Evolutionary conservation across 1,140 invertebrate genomes (phyloP), one percentile per base, ranked within the genome.

Genomic region (Drosophila melanogaster): DNA sequence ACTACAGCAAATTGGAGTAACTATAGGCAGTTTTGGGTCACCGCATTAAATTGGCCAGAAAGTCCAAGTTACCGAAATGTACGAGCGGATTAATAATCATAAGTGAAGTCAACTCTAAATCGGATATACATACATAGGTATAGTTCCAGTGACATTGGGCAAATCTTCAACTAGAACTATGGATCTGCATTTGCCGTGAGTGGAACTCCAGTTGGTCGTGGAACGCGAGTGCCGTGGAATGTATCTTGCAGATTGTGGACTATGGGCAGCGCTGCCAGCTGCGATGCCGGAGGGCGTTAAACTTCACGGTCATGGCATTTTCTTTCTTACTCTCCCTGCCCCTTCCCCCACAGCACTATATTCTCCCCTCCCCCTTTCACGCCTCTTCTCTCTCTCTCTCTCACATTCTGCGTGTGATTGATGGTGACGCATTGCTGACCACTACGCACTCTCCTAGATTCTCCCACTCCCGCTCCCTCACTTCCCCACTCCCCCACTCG

Each of bases 281-380:
- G 60, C 35, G 61, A 86, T 77, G 84, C 62, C 61, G 54, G 87
- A 90, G 89, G 87, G 79, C 87, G 89, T 90, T 90, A 80, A 90
- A 91, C 87, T 89, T 90, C 87, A 90, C 89, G 87, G 87, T 90
- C 87, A 90, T 87, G 89, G 87, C 87, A 85, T 84, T 84, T 89
- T 87, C 69, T 75, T 85, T 81, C 56, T 64, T 79, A 46, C 73
- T 71, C 54, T 79, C 49, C 43, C 15, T 26, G 26, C 50, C 24
- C 17, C 72, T 55, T 19, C n/a, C 44, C 17, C 46, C 15, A 22
- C 19, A 22, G 19, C 19, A 22, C 19, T 22, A 22, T 79, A 51
- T 72, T 64, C 54, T 78, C 49, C 43, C 15, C 33, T n/a, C 50
- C 24, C 17, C 72, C 24, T 40, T 47, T 50, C 53, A 19, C 62